phyloP scores from a whole-genome alignment of 92 coral and sea anemone genomes.

The Siderastrea radians region DNA sequence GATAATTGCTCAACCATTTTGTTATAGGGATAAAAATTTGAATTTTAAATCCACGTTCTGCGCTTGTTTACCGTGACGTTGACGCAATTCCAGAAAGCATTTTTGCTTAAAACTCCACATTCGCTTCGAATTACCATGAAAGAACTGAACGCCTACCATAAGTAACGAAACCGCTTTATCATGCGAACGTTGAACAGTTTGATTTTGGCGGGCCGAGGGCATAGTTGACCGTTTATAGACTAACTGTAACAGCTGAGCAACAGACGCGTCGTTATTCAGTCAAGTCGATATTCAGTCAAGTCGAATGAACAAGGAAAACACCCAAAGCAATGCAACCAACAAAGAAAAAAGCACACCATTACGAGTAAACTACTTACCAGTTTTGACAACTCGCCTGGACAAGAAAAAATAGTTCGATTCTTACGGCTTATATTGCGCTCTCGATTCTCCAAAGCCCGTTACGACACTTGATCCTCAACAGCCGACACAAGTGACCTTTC shows the following conservation, averaged over 20 bases:
- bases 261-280: background rate
- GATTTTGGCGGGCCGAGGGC: background rate
- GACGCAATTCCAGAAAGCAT: background rate
- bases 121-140: background rate
- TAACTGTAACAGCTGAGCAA: too few species aligned
- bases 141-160: background rate
- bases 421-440: background rate
- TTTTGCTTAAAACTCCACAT: background rate
- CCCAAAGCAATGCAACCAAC: background rate
- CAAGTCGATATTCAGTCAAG: background rate
- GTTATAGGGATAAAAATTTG: conserved; percentile 20
- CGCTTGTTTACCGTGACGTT: background rate
- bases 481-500: conserved; percentile 24
- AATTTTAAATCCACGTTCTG: conserved; percentile 26
- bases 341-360: background rate
- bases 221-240: background rate
- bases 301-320: background rate
- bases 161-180: background rate
- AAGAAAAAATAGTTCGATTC: background rate
- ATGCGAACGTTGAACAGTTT: background rate
- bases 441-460: conserved; percentile 11
- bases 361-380: background rate
- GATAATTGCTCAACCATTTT: conserved; percentile 17
- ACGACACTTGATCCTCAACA: background rate
- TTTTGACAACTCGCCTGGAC: background rate